These are phyloP conservation scores for Resseliella maxima DNA, from an alignment of 2,888 invertebrate genomes.

Conservation along the genomic window DNA sequence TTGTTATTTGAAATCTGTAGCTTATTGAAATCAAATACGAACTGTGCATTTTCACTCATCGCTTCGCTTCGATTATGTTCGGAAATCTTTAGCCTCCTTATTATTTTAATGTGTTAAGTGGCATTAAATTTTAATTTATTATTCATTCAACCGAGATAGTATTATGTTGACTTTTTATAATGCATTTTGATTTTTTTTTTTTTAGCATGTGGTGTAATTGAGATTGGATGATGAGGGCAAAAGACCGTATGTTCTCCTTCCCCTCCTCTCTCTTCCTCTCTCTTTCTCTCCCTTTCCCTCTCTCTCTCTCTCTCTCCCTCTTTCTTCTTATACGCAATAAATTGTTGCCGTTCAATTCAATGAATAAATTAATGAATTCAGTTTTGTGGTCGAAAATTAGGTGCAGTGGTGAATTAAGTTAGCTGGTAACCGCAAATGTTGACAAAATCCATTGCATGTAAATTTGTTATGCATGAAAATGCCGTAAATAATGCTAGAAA, in stretches of 20 bases:
- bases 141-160: not conserved
- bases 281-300: too few species aligned
- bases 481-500: conserved; percentile 19
- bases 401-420: conserved; percentile 29
- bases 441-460: not conserved
- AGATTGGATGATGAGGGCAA: not conserved
- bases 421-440: conserved; percentile 29
- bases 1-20: not conserved
- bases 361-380: conserved; percentile 24
- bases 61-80: not conserved
- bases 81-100: not conserved
- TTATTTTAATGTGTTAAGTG: conserved; percentile 21
- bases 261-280: too few species aligned
- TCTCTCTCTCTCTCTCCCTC: too few species aligned
- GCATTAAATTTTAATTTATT: conserved; percentile 35
- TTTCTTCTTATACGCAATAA: conserved; percentile 4
- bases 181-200: not conserved
- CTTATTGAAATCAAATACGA: not conserved
- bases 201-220: not conserved
- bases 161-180: not conserved
- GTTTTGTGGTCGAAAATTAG: conserved; percentile 9
- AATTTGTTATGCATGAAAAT: not conserved
- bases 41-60: not conserved
- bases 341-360: conserved; percentile 47
- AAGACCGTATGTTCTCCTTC: not conserved